Evolutionary conservation across 2,888 invertebrate species (phyloP), one percentile per base, ranked within the genome.

Genomic region (Ophion ellenae): DNA sequence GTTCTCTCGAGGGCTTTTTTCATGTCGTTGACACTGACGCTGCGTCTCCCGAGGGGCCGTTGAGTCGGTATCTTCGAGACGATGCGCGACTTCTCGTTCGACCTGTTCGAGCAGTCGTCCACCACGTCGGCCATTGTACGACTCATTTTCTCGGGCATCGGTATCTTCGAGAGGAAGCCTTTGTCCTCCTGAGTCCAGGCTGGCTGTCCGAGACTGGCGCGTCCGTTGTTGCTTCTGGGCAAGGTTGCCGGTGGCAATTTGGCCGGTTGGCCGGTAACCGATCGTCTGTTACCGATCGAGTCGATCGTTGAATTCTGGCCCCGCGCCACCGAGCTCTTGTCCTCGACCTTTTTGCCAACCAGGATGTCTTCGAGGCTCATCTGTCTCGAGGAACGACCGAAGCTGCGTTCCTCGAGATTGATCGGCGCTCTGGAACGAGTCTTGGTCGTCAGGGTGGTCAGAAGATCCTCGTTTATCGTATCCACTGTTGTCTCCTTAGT

Each of bases 1-100:
- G 93, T 91, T 86, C 94, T 94, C 86, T 96, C 96, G 88, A 96
- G 95, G 66, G 95, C 96, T 88, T 95, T 95, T 84, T 95, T 94
- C 89, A 96, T 95, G 89, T 96, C 96, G 78, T 95, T 95, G 1
- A 96, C 96, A 81, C 95, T 95, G 66, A 94, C 93, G 83, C 94
- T 94, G 17, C 94, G 90, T 83, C 93, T 88, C 14, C 90, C 90
- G 2, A 93, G 84, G 40, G 89, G 89, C 36, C 91, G 87, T 5
- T 90, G 84, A 4, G 89, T 91, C 9, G 93, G 93, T 1, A 93
- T 93, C 53, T 91, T 93, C 4, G 93, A 92, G 9, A 45, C 85
- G 74, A 85, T 89, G 11, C 88, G 85, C 63, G 20, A 10, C 24
- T 82, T 89, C 2, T 91, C 91, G 2, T 47, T 64, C 20, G 80